These are phyloP conservation scores for Pollenia labialis DNA, from an alignment of 2,888 invertebrate species.

Conservation along the genomic window DNA sequence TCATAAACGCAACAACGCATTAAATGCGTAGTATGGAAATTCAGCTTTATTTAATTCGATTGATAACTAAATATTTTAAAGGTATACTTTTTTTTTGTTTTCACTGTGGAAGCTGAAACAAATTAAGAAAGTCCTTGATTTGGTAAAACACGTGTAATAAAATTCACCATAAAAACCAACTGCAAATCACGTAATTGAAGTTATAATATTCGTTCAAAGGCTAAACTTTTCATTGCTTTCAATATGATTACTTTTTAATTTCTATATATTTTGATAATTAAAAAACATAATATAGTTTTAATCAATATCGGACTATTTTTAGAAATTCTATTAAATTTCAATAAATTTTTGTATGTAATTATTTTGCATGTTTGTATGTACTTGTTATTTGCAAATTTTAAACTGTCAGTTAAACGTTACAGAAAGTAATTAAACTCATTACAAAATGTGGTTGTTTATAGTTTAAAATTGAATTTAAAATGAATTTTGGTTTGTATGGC, in stretches of 20 bases:
- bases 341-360: no score
- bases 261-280: neutral
- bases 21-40: no score
- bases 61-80: no score
- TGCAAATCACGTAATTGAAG: neutral
- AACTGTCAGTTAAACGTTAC: conserved; percentile 29
- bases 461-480: conserved; percentile 1
- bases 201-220: conserved; percentile 2
- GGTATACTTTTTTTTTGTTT: neutral
- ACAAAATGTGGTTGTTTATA: conserved; percentile 19
- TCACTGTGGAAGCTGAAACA: neutral
- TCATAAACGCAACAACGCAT: no score
- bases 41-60: no score
- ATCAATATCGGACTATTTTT: neutral
- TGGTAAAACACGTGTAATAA: neutral
- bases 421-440: conserved; percentile 37
- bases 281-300: neutral
- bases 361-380: no score
- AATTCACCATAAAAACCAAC: neutral
- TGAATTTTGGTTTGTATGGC: neutral
- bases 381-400: conserved; percentile 5
- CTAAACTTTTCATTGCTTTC: neutral
- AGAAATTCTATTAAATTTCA: no score
- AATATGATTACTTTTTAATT: neutral
- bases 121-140: neutral